Conservation (phyloP, 64 coral and sea anemone genomes). For the Montipora efflorescens region DNA sequence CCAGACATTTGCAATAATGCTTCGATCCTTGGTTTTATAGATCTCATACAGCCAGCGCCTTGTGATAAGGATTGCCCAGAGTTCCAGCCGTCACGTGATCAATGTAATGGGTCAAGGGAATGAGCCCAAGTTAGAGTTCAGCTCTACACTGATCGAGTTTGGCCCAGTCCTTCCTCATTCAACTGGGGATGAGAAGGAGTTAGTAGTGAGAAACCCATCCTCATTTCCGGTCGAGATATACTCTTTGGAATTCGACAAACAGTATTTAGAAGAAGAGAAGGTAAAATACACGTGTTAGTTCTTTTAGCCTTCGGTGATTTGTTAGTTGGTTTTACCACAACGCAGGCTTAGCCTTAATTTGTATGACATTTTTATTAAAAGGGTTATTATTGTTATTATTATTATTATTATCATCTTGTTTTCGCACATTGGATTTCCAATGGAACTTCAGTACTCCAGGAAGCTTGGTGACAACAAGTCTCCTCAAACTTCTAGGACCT, state of each 20-base stretch:
- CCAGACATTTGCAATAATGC: too few relatives aligned
- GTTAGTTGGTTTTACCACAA: background rate
- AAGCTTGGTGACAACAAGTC: too few relatives aligned
- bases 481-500: too few relatives aligned
- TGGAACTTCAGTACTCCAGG: too few relatives aligned
- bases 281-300: background rate
- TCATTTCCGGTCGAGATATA: slow-evolving; percentile 95
- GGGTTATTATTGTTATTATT: too few relatives aligned
- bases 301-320: background rate
- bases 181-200: slow-evolving; percentile 90
- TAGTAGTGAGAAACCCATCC: slow-evolving; percentile 84
- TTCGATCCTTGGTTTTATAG: background rate
- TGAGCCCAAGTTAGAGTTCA: slow-evolving; percentile 97
- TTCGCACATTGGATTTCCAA: too few relatives aligned
- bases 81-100: slow-evolving; percentile 80
- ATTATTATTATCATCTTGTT: too few relatives aligned
- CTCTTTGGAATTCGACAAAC: slow-evolving; percentile 98
- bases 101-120: slow-evolving; percentile 86
- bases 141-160: slow-evolving; percentile 91
- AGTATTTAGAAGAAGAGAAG: slow-evolving; percentile 99
- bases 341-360: background rate
- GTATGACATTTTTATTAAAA: background rate
- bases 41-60: slow-evolving; percentile 83
- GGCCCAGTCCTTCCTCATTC: slow-evolving; percentile 97
- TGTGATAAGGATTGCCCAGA: slow-evolving; percentile 90